Conservation (phyloP, 2,888 invertebrate species). For the Euplexia lucipara region DNA sequence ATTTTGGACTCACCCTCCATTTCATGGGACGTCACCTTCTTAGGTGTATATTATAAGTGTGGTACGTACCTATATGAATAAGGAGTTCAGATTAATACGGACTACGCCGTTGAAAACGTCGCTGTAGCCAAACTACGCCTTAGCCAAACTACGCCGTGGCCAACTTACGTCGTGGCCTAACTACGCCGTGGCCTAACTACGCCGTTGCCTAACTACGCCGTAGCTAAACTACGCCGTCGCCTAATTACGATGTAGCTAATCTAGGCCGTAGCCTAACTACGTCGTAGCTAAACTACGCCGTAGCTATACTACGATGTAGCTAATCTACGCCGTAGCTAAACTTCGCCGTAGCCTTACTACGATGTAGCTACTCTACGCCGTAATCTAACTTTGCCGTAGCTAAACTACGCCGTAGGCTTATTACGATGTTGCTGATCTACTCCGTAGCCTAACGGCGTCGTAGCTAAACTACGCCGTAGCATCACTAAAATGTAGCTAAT, state of each 20-base stretch:
- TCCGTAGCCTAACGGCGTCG: background rate
- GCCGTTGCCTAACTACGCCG: background rate
- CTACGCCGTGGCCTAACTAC: background rate
- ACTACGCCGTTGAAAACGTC: too few relatives aligned
- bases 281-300: background rate
- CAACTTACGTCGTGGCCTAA: background rate
- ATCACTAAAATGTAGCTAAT: background rate
- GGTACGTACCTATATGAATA: too few relatives aligned
- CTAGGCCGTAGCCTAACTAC: background rate
- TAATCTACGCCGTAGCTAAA: background rate
- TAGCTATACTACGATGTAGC: background rate
- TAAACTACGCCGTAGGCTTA: too few relatives aligned
- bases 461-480: background rate
- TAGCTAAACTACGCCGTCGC: background rate
- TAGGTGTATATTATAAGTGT: too few relatives aligned
- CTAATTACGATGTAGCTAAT: background rate
- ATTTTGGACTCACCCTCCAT: too few relatives aligned
- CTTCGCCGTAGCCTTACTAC: background rate
- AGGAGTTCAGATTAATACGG: too few relatives aligned
- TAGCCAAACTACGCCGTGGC: background rate
- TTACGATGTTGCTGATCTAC: background rate
- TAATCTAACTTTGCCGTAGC: background rate
- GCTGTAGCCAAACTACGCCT: background rate
- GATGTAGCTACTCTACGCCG: background rate
- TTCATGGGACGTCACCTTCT: too few relatives aligned